Evolutionary conservation across 2,888 invertebrate species (phyloP), one percentile per base, ranked within the genome.

Genomic region (Melieria crassipennis): DNA sequence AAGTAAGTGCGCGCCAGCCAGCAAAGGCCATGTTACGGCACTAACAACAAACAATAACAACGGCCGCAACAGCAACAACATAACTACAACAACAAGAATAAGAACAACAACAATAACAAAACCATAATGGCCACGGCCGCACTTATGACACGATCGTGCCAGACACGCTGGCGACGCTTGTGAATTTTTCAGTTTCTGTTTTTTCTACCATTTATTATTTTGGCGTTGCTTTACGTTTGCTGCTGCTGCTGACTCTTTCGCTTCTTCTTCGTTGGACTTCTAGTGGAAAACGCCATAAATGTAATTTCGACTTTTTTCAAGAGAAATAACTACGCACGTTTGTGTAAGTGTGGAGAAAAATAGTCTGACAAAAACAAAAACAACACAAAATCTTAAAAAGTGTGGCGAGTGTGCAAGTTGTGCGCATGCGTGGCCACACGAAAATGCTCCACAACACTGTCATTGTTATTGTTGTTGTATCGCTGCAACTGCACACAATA

Each of bases 141-240:
- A 67, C 67, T 67, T 67, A 67, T 67, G 67, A 67, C 67, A 67
- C 69, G 62, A 62, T 52, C 30, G 48, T 62, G 81, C 83, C 83
- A 83, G 83, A 83, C 83, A 83, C 76, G 77, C 81, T 83, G 83
- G 83, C 83, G 83, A 83, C 83, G 83, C 83, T 81, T 83, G 83
- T 80, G 83, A 83, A 83, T 83, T 81, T 82, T 80, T 61, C 66
- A 30, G 30, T 30, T 73, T 63, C 70, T 67, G 70, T 72, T 70
- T 52, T 30, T 30, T 30, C 30, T 30, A 30, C 30, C 30, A 30
- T 30, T 30, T 30, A 30, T 30, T 30, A 30, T 30, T 30, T 30
- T 30, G 30, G 30, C 30, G 30, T 30, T 30, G 30, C 30, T 30
- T 30, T 30, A 30, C 30, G 30, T 30, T 30, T 30, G 30, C 30